Evolutionary conservation across 2,888 invertebrate genomes (phyloP), one percentile per base, ranked within the genome.

Genomic region (Dryococelus australis): DNA sequence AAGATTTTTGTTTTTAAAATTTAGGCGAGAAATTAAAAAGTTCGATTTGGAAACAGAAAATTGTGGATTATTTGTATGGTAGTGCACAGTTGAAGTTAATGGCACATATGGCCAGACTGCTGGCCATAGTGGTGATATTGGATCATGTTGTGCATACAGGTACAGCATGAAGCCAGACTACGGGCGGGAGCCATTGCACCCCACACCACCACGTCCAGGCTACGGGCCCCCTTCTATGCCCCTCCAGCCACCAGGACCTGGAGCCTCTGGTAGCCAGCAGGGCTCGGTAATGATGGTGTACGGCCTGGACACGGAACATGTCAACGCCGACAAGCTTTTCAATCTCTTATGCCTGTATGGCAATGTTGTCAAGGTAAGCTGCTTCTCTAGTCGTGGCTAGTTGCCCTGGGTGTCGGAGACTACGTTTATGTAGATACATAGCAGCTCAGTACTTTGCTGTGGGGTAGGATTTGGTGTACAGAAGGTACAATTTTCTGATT

Each of bases 311-410:
- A 96, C 97, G 87, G 96, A 97, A 91, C 97, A 97, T 91, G 97
- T 98, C 92, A 99, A 99, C 93, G 97, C 98, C 89, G 99, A 99
- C 92, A 96, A 97, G 91, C 95, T 99, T 89, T 99, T 99, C 95
- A 99, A 99, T 94, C 94, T 99, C 91, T 98, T 99, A 94, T 99
- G 99, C 93, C 95, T 99, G 89, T 99, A 99, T 93, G 99, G 99
- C 91, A 99, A 99, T 93, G 99, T 99, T 90, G 97, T 98, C 91
- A 96, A 98, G 95, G 99, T 99, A 93, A 95, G 95, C 88, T 16
- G 51, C 51, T 51, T 20, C 4, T 4, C 35, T 35, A 3, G 35
- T 35, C 35, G 35, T 35, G 35, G 35, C 35, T 35, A 35, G 35
- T 35, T 35, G n/a, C n/a, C n/a, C n/a, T n/a, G n/a, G n/a, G n/a